Conservation (phyloP, 30 jellyfish, hydroid and myxozoan genomes). For the Mastigias papua region DNA sequence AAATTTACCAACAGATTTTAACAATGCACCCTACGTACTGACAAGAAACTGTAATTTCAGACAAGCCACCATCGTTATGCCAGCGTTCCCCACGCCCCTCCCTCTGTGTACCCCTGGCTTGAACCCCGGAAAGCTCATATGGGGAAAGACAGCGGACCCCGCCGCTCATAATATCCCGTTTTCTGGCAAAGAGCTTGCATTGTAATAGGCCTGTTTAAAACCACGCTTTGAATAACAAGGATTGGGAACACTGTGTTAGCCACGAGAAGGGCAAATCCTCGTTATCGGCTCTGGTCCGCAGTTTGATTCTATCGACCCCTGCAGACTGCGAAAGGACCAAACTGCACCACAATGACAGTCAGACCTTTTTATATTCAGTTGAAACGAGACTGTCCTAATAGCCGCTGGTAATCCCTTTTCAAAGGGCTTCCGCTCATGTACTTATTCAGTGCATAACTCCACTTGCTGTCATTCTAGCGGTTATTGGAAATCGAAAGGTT, state of each 20-base stretch:
- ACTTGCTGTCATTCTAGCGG: slow-evolving; percentile 64
- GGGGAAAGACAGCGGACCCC: no score
- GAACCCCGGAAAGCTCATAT: no score
- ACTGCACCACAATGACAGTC: slow-evolving; percentile 65
- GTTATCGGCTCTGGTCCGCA: slow-evolving; percentile 70
- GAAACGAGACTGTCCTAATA: slow-evolving; percentile 61
- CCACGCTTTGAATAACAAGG: no score
- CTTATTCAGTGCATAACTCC: slow-evolving; percentile 41
- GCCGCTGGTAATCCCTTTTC: slow-evolving; percentile 81
- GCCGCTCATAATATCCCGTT: no score
- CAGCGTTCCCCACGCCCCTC: no score
- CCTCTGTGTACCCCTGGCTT: no score
- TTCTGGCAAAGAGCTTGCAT: no score
- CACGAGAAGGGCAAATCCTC: slow-evolving; percentile 40
- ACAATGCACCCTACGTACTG: no score
- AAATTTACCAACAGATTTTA: no score
- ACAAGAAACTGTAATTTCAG: no score
- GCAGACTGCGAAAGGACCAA: slow-evolving; percentile 56
- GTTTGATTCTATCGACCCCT: slow-evolving; percentile 66
- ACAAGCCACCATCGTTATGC: no score
- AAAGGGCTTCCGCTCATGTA: slow-evolving; percentile 78
- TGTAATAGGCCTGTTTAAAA: no score
- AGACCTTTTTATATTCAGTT: slow-evolving; percentile 47
- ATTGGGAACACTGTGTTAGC: neutral
- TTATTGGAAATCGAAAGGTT: slow-evolving; percentile 63